Conservation (phyloP, 1,140 invertebrate genomes). For the Ceratina calcarata region DNA sequence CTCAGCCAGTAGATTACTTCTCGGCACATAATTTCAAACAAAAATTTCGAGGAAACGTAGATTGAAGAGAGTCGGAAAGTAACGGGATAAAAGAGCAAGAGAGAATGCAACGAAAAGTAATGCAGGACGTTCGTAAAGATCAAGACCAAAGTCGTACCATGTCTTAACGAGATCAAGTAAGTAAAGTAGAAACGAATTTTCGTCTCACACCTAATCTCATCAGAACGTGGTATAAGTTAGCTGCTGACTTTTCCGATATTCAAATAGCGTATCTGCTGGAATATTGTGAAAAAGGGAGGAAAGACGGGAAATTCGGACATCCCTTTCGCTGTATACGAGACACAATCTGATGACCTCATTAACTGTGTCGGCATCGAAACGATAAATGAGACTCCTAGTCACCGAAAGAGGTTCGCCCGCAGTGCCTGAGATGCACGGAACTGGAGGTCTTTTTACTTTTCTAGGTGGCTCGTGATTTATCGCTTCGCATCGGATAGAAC, state of each 20-base stretch:
- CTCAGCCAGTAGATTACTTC: background rate
- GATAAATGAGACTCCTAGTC: background rate
- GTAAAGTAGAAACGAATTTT: no score
- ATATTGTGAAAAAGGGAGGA: background rate
- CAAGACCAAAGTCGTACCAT: no score
- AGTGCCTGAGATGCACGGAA: background rate
- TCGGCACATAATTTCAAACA: conserved; percentile 13
- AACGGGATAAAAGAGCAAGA: background rate
- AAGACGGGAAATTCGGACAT: background rate
- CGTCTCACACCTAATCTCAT: no score
- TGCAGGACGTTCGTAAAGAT: no score
- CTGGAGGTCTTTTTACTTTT: background rate
- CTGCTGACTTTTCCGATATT: background rate
- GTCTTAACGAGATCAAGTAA: no score
- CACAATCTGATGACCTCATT: conserved; percentile 20
- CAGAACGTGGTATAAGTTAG: no score
- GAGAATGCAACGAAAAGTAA: background rate
- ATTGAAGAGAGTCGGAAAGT: background rate
- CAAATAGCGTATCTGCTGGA: conserved; percentile 4
- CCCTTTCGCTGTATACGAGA: background rate
- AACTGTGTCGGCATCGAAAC: conserved; percentile 15
- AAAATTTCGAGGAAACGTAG: conserved; percentile 4
- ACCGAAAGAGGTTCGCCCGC: background rate
- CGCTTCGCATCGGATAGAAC: background rate
- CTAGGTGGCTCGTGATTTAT: conserved; percentile 10